Evolutionary conservation across 2,797 vertebrate genomes (phyloP).

Genomic region (Sebastes cheni): DNA sequence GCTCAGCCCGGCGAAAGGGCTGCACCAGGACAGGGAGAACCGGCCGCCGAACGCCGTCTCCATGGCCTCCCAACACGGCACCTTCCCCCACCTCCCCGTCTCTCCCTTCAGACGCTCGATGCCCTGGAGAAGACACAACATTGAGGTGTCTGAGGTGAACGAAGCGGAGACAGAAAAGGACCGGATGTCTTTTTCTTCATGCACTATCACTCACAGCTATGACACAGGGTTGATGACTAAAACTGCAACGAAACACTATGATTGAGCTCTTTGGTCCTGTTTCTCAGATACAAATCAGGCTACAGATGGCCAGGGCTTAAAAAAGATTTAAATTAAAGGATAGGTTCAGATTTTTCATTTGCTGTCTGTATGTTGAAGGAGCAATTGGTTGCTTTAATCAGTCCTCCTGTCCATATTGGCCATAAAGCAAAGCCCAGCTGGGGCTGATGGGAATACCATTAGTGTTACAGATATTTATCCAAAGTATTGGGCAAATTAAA

Average conservation of each 20-base stretch:
- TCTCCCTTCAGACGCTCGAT: slow-evolving; percentile 94
- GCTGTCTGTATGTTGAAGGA: background rate
- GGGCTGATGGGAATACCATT: background rate
- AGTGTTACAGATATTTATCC: background rate
- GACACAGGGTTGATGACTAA: background rate
- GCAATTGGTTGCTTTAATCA: background rate
- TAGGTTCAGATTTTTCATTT: background rate
- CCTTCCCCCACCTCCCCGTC: slow-evolving; percentile 86
- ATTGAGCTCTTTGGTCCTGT: slow-evolving; percentile 10
- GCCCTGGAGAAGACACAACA: slow-evolving; percentile 81
- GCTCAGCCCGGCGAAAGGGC: slow-evolving; percentile 86
- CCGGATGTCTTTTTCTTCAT: slow-evolving; percentile 11
- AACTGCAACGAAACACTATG: slow-evolving; percentile 4
- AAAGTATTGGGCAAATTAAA: background rate
- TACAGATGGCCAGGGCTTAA: background rate
- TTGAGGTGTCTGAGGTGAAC: slow-evolving; percentile 7
- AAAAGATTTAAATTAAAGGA: background rate
- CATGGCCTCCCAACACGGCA: slow-evolving; percentile 85
- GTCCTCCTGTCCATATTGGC: background rate
- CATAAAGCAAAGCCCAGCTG: background rate
- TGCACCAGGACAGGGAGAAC: slow-evolving; percentile 89
- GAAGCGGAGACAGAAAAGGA: background rate
- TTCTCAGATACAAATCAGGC: slow-evolving; percentile 26
- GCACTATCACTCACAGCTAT: slow-evolving; percentile 1
- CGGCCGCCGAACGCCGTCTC: slow-evolving; percentile 86